phyloP scores from a whole-genome alignment of 2,113 vertebrate species.

The Ursus arctos region DNA sequence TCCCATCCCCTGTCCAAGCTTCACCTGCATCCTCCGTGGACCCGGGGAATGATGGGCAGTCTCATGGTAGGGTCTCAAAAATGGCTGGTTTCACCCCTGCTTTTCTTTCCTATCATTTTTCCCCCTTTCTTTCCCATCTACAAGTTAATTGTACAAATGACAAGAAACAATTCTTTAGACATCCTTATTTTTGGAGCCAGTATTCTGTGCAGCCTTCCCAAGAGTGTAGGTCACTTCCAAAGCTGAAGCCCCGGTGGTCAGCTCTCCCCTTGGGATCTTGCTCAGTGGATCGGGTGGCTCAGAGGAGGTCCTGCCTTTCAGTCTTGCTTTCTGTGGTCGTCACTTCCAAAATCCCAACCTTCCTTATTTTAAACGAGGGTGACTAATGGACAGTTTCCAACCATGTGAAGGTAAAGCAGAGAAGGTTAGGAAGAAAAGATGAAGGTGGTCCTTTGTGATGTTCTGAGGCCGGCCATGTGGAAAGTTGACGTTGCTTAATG shows the following conservation, averaged over 20 bases:
- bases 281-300: accelerated
- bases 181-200: background rate
- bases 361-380: background rate
- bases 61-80: accelerated
- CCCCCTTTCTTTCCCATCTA: background rate
- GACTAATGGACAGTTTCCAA: background rate
- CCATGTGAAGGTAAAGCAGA: background rate
- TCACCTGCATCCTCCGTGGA: accelerated
- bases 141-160: background rate
- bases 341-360: background rate
- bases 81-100: accelerated
- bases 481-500: accelerated
- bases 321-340: accelerated
- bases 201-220: background rate
- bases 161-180: background rate
- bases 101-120: accelerated
- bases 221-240: accelerated
- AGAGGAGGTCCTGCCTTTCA: accelerated
- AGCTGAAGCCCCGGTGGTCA: accelerated
- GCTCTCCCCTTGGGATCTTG: accelerated
- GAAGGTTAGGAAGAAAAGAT: background rate
- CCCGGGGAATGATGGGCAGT: background rate
- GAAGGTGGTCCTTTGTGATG: background rate
- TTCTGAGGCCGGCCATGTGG: accelerated
- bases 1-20: too few relatives aligned